Evolutionary conservation across 2,888 invertebrate species (phyloP).

Genomic region (Digitonthophagus gazella): DNA sequence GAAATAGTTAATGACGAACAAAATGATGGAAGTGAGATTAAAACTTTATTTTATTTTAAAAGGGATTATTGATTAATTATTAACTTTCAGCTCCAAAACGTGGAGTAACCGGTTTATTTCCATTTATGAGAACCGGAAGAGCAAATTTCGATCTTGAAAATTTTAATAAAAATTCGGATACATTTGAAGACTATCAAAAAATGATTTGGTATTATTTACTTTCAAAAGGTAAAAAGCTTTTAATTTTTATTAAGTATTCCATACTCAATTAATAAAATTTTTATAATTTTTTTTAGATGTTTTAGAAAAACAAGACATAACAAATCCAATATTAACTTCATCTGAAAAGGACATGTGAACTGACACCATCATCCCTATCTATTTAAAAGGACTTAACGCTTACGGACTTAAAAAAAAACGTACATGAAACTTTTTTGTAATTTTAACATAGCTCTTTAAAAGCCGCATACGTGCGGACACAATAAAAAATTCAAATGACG

Average conservation of each 20-base stretch:
- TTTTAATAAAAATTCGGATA: not conserved
- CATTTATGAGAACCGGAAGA: slow-evolving; percentile 4
- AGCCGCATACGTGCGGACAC: no score
- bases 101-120: slow-evolving; percentile 1
- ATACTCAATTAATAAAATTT: not conserved
- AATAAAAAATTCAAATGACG: no score
- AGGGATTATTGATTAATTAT: not conserved
- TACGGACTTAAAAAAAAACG: not conserved
- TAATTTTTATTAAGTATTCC: not conserved
- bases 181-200: not conserved
- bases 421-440: no score
- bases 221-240: not conserved
- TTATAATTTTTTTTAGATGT: not conserved
- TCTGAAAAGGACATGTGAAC: not conserved
- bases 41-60: not conserved
- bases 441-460: no score
- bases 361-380: no score
- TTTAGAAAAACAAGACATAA: not conserved
- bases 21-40: slow-evolving; percentile 1
- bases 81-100: not conserved
- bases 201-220: not conserved
- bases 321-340: not conserved
- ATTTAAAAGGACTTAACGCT: not conserved
- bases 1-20: not conserved
- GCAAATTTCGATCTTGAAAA: not conserved